Evolutionary conservation across 2,888 invertebrate genomes (phyloP).

Genomic region (Epirrita christyi): DNA sequence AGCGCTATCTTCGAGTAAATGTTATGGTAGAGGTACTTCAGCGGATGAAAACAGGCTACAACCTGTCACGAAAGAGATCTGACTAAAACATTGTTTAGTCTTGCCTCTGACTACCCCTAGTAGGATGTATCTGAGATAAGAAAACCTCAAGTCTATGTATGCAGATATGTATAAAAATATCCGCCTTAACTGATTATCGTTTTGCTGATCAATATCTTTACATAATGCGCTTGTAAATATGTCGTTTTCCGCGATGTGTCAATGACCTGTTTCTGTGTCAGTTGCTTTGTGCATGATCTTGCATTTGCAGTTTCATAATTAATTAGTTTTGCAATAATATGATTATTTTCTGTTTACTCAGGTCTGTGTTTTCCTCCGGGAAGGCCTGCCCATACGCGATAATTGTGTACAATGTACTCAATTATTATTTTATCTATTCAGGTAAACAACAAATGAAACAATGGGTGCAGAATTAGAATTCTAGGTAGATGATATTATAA

Average conservation of each 20-base stretch:
- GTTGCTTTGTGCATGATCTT: slow-evolving; percentile 25
- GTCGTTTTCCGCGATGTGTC: slow-evolving; percentile 59
- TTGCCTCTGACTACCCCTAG: no score
- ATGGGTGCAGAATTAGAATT: background rate
- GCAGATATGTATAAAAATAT: no score
- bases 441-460: background rate
- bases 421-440: slow-evolving; percentile 5
- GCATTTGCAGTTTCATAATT: slow-evolving; percentile 22
- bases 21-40: no score
- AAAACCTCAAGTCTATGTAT: no score
- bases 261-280: slow-evolving; percentile 56
- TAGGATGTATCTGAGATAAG: no score
- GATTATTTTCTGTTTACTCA: background rate
- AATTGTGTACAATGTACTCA: background rate
- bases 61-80: no score
- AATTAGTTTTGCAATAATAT: slow-evolving; percentile 22
- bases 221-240: slow-evolving; percentile 6
- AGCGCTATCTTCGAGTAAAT: no score
- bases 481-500: background rate
- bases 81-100: no score
- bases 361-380: slow-evolving; percentile 7
- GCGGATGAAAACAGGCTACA: no score
- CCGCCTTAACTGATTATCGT: no score
- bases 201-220: slow-evolving; percentile 4
- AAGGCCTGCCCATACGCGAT: slow-evolving; percentile 4